Base-by-base conservation (phyloP, 64 coral and sea anemone genomes). In the Cladopsammia gracilis region DNA sequence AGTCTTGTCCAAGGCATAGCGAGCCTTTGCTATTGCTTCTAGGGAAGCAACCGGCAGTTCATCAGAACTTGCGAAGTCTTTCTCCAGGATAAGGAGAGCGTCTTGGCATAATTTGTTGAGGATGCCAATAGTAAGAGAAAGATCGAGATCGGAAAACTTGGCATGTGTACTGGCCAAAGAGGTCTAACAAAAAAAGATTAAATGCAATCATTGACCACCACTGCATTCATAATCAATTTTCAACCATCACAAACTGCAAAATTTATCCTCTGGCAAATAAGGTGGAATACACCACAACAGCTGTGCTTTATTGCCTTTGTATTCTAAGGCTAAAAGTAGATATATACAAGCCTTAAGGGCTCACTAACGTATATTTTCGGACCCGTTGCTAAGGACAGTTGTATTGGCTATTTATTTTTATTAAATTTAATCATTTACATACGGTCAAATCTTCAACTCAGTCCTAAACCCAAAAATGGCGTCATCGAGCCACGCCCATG, bases 21-120 rank as follows among this genome's bases (percentile, higher is more conserved):
- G 89, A 4, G 79, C 66, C 48, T 78, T 82, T 11, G 89, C 75
- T 69, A 91, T 25, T 22, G 89, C 77, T 34, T 91, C 89, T 24
- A 91, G 19, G 25, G 53, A 78, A n/a, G 70, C 43, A n/a, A 91
- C 79, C 25, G 62, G 11, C 5, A 89, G 58, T n/a, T 60, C 64
- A 56, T 68, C 73, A 7, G 44, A 52, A 82, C 57, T 43, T 45
- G 78, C 20, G 19, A 44, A 45, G 57, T 64, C 58, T 47, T 47
- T 22, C 23, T 19, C 9, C 9, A 82, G 14, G 25, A 82, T 18
- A 5, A 45, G 1, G 3, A 82, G 26, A 20, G 78, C 78, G 8
- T 4, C 6, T 82, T 64, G 15, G 34, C 78, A 82, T 46, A 82
- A 64, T 6, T 9, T 64, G 7, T 60, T 48, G 8, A 82, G 5